Evolutionary conservation across 2,888 invertebrate species (phyloP).

Genomic region (Trimorus sp.): DNA sequence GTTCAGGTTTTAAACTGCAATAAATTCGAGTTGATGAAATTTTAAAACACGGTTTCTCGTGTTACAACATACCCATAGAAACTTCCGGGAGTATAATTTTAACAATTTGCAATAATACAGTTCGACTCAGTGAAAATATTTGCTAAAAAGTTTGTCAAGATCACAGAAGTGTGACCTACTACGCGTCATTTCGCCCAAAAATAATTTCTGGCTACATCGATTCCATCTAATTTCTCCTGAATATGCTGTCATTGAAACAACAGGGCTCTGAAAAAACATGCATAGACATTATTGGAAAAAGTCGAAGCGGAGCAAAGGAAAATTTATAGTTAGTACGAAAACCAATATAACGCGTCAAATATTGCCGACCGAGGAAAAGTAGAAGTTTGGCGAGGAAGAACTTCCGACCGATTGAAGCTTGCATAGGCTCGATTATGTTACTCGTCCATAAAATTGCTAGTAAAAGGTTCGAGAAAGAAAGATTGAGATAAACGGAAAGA

Average conservation of each 20-base stretch:
- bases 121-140: not conserved
- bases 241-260: not conserved
- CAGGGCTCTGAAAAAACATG: constrained; percentile 14
- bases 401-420: constrained; percentile 53
- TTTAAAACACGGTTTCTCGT: not conserved
- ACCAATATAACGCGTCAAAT: constrained; percentile 49
- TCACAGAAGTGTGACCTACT: not conserved
- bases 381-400: constrained; percentile 40
- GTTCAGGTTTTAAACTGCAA: no score
- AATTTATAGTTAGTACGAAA: constrained; percentile 44
- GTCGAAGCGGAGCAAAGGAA: constrained; percentile 22
- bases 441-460: constrained; percentile 51
- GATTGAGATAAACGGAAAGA: not conserved
- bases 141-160: not conserved
- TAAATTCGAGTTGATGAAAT: not conserved
- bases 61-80: not conserved
- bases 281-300: constrained; percentile 28
- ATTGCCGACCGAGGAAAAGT: constrained; percentile 32
- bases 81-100: not conserved
- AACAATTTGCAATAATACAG: not conserved
- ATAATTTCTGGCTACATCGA: not conserved
- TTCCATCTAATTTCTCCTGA: not conserved
- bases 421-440: constrained; percentile 54
- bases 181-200: not conserved
- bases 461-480: constrained; percentile 3